These are phyloP conservation scores for Fistularia tabacaria DNA, from an alignment of 2,797 vertebrate genomes.

Conservation along the genomic window DNA sequence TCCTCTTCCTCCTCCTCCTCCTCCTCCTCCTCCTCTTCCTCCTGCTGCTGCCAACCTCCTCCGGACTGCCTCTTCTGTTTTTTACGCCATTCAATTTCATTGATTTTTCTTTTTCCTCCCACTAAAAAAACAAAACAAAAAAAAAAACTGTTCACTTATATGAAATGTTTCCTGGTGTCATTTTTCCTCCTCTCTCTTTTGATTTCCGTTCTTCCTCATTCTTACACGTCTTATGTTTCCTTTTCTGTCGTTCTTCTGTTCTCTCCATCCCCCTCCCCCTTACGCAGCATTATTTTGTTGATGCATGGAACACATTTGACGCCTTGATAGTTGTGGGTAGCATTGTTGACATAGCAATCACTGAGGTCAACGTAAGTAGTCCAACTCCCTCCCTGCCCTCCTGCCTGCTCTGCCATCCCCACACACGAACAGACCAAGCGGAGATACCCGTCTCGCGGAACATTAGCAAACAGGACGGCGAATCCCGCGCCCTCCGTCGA, in stretches of 20 bases:
- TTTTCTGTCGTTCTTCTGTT: conserved; percentile 71
- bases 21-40: too few species aligned
- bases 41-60: conserved; percentile 58
- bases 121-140: conserved; percentile 36
- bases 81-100: conserved; percentile 60
- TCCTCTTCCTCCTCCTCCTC: conserved; percentile 65
- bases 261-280: conserved; percentile 67
- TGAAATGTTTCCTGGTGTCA: conserved; percentile 73
- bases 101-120: conserved; percentile 68
- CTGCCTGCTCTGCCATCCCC: conserved; percentile 62
- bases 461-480: conserved; percentile 51
- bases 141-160: conserved; percentile 60
- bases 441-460: conserved; percentile 67
- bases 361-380: conserved; percentile 99
- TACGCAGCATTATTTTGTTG: conserved; percentile 99
- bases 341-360: conserved; percentile 99
- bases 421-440: conserved; percentile 58
- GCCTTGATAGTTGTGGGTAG: conserved; percentile 99
- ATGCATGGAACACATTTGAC: conserved; percentile 99
- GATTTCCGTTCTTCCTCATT: conserved; percentile 71
- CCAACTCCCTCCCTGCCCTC: conserved; percentile 77
- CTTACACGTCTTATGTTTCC: conserved; percentile 73
- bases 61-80: conserved; percentile 60
- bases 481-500: neutral
- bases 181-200: conserved; percentile 74